phyloP scores from a whole-genome alignment of 2,888 invertebrate species.

The Ennomos quercinarius region DNA sequence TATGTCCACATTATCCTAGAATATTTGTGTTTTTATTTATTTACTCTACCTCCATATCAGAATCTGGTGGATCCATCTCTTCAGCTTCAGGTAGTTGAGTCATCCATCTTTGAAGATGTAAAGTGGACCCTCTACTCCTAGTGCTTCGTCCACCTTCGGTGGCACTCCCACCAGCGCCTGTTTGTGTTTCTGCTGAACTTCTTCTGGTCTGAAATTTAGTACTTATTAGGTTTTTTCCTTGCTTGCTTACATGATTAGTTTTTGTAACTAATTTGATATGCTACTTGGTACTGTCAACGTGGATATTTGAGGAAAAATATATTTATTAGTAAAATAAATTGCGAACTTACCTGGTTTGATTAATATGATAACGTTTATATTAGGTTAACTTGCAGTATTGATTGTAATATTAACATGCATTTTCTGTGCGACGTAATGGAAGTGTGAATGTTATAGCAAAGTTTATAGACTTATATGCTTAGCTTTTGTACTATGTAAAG shows the following conservation, averaged over 20 bases:
- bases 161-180: slow-evolving; percentile 71
- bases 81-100: slow-evolving; percentile 89
- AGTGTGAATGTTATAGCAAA: slow-evolving; percentile 1
- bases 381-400: too few relatives aligned
- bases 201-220: slow-evolving; percentile 69
- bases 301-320: slow-evolving; percentile 51
- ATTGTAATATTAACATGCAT: not conserved
- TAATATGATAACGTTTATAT: not conserved
- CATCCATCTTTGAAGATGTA: slow-evolving; percentile 93
- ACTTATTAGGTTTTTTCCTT: not conserved
- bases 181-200: slow-evolving; percentile 79
- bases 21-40: not conserved
- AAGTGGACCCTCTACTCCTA: slow-evolving; percentile 89
- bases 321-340: slow-evolving; percentile 12
- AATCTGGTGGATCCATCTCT: slow-evolving; percentile 80
- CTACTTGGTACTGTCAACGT: slow-evolving; percentile 37
- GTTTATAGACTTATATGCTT: slow-evolving; percentile 4
- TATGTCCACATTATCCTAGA: not conserved
- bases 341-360: slow-evolving; percentile 35
- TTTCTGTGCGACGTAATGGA: slow-evolving; percentile 21
- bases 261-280: not conserved
- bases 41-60: slow-evolving; percentile 80
- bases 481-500: slow-evolving; percentile 9
- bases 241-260: not conserved
- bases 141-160: slow-evolving; percentile 74